A percentile compares a stretch with the other conserved stretches of the same genome.
Conservation (phyloP, 2,797 vertebrate genomes). For the Ambastaia sidthimunki region DNA sequence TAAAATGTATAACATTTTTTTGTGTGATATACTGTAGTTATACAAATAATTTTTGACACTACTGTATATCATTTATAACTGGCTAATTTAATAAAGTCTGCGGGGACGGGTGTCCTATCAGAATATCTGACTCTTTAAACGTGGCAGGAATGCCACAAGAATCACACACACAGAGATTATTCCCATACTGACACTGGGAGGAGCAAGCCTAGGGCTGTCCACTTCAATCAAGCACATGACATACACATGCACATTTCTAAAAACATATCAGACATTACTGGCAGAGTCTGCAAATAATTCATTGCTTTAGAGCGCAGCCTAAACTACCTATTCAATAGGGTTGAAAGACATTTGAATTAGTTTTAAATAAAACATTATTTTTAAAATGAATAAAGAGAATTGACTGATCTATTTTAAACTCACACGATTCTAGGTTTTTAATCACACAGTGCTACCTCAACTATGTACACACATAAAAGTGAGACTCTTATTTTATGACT, state of each 20-base stretch:
- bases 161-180: constrained; percentile 34
- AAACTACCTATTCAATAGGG: too few species aligned
- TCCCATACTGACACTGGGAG: constrained; percentile 29
- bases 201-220: not conserved
- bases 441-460: constrained; percentile 49
- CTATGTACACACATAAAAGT: constrained; percentile 41
- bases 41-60: not conserved
- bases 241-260: constrained; percentile 4
- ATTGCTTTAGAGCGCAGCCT: not conserved
- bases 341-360: not conserved
- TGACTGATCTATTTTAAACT: not conserved
- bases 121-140: constrained; percentile 42
- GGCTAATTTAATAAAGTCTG: not conserved
- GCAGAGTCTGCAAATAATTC: not conserved
- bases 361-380: not conserved
- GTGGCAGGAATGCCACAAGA: constrained; percentile 37
- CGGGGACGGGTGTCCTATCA: constrained; percentile 35
- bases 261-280: constrained; percentile 17
- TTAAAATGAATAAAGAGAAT: not conserved
- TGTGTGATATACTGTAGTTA: not conserved
- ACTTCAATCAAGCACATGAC: not conserved
- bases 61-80: not conserved
- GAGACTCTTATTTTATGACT: constrained; percentile 64
- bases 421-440: constrained; percentile 10
- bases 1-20: not conserved